Conservation (phyloP, 2,888 invertebrate species). For the Dilophus febrilis region DNA sequence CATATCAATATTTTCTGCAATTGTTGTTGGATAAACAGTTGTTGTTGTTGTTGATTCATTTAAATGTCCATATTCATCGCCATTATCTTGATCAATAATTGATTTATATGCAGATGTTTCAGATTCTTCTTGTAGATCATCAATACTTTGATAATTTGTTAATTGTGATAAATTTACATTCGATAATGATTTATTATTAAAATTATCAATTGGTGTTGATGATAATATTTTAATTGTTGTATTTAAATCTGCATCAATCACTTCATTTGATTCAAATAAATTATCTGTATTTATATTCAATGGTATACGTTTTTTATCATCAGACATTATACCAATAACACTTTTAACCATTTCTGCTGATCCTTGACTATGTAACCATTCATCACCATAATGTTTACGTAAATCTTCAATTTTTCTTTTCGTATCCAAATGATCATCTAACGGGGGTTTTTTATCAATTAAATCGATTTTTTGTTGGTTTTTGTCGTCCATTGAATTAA, state of each 20-base stretch:
- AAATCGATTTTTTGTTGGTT: background rate
- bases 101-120: too few species aligned
- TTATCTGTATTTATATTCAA: too few species aligned
- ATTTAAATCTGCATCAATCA: background rate
- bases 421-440: constrained; percentile 35
- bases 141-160: too few species aligned
- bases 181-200: background rate
- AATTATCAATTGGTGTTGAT: constrained; percentile 16
- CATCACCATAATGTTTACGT: constrained; percentile 38
- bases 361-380: constrained; percentile 39
- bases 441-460: background rate
- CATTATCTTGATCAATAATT: too few species aligned
- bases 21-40: background rate
- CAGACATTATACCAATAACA: constrained; percentile 32
- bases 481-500: constrained; percentile 5
- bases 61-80: too few species aligned
- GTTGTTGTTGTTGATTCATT: too few species aligned
- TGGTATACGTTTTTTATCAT: too few species aligned
- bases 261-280: constrained; percentile 13
- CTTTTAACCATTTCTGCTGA: constrained; percentile 36
- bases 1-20: too few species aligned
- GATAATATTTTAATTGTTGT: constrained; percentile 3
- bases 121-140: too few species aligned
- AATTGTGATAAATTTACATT: too few species aligned
- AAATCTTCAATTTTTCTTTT: constrained; percentile 40